phyloP scores from a whole-genome alignment of 2,113 vertebrate species.

The Lanius collurio region DNA sequence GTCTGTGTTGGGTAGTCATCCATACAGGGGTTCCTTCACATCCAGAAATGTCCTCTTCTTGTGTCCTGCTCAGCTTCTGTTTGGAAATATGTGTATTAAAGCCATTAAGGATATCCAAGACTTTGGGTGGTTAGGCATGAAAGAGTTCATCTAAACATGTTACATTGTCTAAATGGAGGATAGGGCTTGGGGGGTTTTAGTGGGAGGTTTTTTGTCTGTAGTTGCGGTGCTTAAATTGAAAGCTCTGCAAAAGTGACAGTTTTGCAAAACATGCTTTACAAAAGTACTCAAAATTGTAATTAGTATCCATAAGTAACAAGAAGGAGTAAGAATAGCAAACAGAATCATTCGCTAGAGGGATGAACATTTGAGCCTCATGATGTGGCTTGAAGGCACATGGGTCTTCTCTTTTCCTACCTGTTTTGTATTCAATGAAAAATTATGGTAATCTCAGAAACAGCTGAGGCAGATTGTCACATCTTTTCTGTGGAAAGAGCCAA shows the following conservation, averaged over 20 bases:
- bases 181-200: neutral
- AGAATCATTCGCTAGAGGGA: neutral
- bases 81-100: neutral
- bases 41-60: neutral
- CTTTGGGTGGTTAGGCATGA: neutral
- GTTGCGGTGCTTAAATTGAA: neutral
- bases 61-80: neutral
- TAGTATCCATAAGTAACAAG: neutral
- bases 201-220: neutral
- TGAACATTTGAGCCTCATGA: neutral
- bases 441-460: neutral
- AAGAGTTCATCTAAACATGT: neutral
- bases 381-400: neutral
- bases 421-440: neutral
- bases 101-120: neutral
- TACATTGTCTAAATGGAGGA: neutral
- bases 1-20: rapidly evolving
- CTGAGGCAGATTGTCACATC: neutral
- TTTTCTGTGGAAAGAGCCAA: neutral
- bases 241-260: neutral
- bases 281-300: neutral
- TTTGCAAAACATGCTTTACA: neutral
- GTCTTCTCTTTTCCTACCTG: neutral
- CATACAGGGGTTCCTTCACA: neutral
- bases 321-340: neutral